These are phyloP conservation scores for Ichneumon xanthorius DNA, from an alignment of 2,888 invertebrate species.

Conservation along the genomic window DNA sequence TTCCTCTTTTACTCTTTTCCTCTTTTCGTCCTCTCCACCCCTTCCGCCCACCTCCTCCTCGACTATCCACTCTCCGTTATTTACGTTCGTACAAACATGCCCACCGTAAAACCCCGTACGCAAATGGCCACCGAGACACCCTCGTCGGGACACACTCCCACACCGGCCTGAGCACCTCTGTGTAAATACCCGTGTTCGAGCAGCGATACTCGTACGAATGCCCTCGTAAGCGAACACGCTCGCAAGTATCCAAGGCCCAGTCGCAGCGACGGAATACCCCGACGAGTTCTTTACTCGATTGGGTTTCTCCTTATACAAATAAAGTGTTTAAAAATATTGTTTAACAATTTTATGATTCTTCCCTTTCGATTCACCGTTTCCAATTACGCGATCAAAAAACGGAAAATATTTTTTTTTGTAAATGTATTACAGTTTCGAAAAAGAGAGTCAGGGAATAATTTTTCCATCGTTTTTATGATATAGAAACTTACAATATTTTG, in stretches of 20 bases:
- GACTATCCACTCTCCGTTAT: constrained; percentile 59
- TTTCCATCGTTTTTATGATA: too few relatives aligned
- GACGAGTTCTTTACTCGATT: constrained; percentile 45
- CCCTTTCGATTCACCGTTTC: too few relatives aligned
- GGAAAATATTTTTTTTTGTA: too few relatives aligned
- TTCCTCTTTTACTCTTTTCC: constrained; percentile 11
- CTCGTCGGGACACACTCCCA: constrained; percentile 15
- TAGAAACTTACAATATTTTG: too few relatives aligned
- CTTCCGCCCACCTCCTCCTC: constrained; percentile 4
- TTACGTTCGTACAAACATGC: constrained; percentile 61
- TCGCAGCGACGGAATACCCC: constrained; percentile 23
- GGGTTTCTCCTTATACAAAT: constrained; percentile 23
- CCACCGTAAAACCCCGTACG: constrained; percentile 30
- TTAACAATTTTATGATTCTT: too few relatives aligned
- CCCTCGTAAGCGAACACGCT: constrained; percentile 52
- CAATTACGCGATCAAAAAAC: too few relatives aligned
- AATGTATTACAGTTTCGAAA: too few relatives aligned
- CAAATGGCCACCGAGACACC: constrained; percentile 21
- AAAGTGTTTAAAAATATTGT: too few relatives aligned
- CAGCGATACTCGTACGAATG: constrained; percentile 47
- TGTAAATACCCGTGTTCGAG: constrained; percentile 21
- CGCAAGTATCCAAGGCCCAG: constrained; percentile 8
- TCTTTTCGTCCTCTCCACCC: not conserved
- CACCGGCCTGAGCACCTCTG: not conserved
- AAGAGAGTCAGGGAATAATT: too few relatives aligned